Evolutionary conservation across 2,797 vertebrate species (phyloP), one percentile per base, ranked within the genome.

Genomic region (Microctenopoma lineatum): DNA sequence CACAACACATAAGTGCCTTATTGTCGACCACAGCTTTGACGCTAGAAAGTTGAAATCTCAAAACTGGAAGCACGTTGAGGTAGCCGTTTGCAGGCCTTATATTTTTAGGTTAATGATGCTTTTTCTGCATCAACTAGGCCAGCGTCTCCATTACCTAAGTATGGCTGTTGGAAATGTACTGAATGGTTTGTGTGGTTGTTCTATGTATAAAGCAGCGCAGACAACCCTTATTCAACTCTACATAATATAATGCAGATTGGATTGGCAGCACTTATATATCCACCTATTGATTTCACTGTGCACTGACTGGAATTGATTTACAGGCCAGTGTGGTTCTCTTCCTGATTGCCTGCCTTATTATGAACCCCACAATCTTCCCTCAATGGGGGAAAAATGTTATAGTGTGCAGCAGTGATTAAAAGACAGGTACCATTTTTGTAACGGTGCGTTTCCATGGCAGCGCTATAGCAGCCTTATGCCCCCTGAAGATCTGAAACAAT

Each of bases 41-140:
- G 69, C 48, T 25, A 52, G 14, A 70, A 36, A 11, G 44, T 62
- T 59, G 1, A 34, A 16, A 65, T 75, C 58, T 80, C 52, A 21
- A 69, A 77, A 93, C 86, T 90, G 87, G 89, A 90, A 85, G 58
- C 70, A 3, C 34, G 21, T 56, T 39, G 11, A 27, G 11, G 46
- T 70, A 4, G 9, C 54, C 44, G 75, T 60, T 72, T 66, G 86
- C 90, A 90, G 90, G 81, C 85, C 84, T 81, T 66, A 32, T 54
- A 47, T 62, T 54, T 14, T 50, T 45, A 36, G 50, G 47, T 67
- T 46, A 41, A 44, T 36, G 6, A n/a, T 12, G 38, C 15, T 38
- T 50, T 14, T 53, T 52, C 21, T 45, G 21, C 26, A 10, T 29
- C 7, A 38, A 11, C 11, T 36, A 29, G 42, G 46, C 41, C 65